Conservation (phyloP, 2,113 vertebrate species). For the Guaruba guarouba region DNA sequence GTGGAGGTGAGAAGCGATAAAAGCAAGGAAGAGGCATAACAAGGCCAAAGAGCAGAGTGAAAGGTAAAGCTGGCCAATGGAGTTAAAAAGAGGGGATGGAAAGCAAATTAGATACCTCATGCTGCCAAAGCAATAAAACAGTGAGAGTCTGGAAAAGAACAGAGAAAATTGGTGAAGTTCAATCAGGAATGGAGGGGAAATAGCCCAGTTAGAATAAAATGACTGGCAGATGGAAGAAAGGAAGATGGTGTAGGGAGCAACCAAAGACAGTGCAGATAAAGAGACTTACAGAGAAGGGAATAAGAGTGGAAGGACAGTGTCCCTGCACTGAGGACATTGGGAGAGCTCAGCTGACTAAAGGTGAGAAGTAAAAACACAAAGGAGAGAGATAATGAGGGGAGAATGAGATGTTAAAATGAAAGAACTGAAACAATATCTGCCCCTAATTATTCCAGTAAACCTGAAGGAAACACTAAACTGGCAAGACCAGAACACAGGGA, state of each 20-base stretch:
- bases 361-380: background rate
- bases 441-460: background rate
- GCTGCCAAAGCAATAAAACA: conserved; percentile 40
- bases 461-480: background rate
- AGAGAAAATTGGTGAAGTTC: conserved; percentile 1
- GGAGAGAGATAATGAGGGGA: background rate
- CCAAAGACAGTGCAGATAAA: background rate
- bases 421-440: background rate
- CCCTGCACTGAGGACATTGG: background rate
- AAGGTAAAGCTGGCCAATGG: conserved; percentile 14
- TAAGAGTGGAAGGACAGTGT: background rate
- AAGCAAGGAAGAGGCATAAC: background rate
- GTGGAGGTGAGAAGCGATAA: background rate
- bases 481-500: background rate
- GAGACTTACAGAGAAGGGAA: background rate
- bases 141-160: background rate
- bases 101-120: conserved; percentile 13
- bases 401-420: background rate
- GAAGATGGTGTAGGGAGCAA: background rate
- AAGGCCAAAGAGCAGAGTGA: background rate
- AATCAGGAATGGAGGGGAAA: conserved; percentile 7
- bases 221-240: background rate
- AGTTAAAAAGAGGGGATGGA: background rate
- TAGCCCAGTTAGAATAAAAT: background rate
- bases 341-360: background rate